These are phyloP conservation scores for Oppia nitens DNA, from an alignment of 1,140 invertebrate species.

Conservation along the genomic window DNA sequence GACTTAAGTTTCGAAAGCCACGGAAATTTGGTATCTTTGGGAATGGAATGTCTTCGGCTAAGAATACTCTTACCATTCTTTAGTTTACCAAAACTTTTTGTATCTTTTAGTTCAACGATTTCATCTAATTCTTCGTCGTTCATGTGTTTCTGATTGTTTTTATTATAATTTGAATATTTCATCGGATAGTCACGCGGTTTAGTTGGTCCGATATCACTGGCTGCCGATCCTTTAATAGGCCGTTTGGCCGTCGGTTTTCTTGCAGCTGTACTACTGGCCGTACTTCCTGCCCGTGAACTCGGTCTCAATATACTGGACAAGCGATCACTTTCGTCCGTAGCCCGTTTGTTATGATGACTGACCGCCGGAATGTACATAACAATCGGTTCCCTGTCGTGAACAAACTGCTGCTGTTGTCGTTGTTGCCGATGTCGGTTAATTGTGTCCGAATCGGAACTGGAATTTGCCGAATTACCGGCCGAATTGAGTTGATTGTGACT, in stretches of 20 bases:
- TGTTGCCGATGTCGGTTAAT: background rate
- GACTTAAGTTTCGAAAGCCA: conserved; percentile 14
- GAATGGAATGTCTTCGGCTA: conserved; percentile 15
- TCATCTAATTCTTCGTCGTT: background rate
- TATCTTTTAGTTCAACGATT: conserved; percentile 8
- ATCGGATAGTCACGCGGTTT: background rate
- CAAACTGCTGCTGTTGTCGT: background rate
- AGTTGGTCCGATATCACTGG: background rate
- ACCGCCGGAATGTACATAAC: conserved; percentile 16
- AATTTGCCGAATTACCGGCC: background rate
- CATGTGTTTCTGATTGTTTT: background rate
- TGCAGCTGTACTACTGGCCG: background rate
- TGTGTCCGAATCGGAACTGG: background rate
- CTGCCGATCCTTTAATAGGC: background rate
- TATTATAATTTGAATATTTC: background rate
- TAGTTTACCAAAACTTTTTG: background rate
- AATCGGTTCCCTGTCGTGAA: conserved; percentile 15
- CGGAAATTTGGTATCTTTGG: conserved; percentile 16
- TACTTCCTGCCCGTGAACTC: conserved; percentile 4
- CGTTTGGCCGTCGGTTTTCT: conserved; percentile 1
- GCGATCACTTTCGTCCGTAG: background rate
- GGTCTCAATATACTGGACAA: conserved; percentile 5
- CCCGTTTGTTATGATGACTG: conserved; percentile 1
- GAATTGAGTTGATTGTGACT: conserved; percentile 9
- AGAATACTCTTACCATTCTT: background rate